Conservation (phyloP, 2,797 vertebrate species). For the Aldrovandia affinis region DNA sequence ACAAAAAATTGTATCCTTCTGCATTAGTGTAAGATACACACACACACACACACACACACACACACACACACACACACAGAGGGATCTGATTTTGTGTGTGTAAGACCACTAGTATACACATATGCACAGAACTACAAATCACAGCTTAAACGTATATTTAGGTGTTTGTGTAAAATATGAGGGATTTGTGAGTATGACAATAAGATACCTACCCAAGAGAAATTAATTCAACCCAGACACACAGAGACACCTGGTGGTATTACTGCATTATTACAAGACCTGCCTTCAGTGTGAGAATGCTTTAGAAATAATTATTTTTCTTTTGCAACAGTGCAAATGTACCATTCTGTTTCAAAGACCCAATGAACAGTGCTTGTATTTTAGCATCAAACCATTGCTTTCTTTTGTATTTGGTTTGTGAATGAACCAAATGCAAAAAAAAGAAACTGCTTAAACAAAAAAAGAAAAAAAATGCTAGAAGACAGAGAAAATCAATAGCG, state of each 20-base stretch:
- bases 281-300: not conserved
- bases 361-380: slow-evolving; percentile 3
- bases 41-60: not conserved
- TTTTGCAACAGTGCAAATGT: not conserved
- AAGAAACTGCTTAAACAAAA: not conserved
- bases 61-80: not conserved
- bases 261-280: not conserved
- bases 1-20: not conserved
- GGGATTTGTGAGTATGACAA: not conserved
- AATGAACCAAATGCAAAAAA: not conserved
- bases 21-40: not conserved
- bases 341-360: not conserved
- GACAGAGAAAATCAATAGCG: slow-evolving; percentile 10
- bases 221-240: not conserved
- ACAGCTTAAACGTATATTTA: not conserved
- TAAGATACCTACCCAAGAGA: not conserved
- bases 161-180: not conserved
- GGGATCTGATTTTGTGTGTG: too few relatives aligned
- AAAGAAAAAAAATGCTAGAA: not conserved
- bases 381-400: not conserved
- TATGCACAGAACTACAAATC: not conserved
- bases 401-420: not conserved
- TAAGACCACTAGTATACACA: not conserved
- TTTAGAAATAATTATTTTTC: not conserved
- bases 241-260: slow-evolving; percentile 16